A percentile compares a stretch with the other conserved stretches of the same genome.
phyloP scores from a whole-genome alignment of 2,888 invertebrate species.

The Anarsia innoxiella region DNA sequence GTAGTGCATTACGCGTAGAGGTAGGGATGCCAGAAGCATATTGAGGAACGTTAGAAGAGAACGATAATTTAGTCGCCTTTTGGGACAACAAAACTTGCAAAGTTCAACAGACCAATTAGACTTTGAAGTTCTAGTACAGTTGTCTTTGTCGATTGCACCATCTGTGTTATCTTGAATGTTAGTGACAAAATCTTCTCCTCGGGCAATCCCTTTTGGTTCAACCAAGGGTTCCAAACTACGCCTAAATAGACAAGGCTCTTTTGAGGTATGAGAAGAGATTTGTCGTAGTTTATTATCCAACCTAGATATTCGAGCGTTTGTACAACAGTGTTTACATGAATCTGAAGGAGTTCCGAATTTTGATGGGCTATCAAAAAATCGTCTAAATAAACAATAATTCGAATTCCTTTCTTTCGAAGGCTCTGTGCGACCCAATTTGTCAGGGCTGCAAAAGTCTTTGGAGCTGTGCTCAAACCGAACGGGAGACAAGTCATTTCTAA shows the following conservation, averaged over 20 bases:
- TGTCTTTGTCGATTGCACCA: conserved; percentile 2
- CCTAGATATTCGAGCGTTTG: conserved; percentile 4
- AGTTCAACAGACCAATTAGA: conserved; percentile 20
- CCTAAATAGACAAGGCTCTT: conserved; percentile 15
- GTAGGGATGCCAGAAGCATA: conserved; percentile 1
- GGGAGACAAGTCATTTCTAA: conserved; percentile 26
- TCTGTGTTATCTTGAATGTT: not conserved
- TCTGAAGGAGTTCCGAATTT: conserved; percentile 6
- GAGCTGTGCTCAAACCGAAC: no score
- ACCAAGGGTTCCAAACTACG: conserved; percentile 16
- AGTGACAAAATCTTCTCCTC: conserved; percentile 2
- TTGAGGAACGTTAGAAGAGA: conserved; percentile 15
- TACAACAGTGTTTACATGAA: conserved; percentile 12
- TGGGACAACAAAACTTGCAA: no score
- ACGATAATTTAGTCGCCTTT: conserved; percentile 22
- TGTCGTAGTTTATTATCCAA: no score
- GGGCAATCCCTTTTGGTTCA: conserved; percentile 16
- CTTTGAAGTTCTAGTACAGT: conserved; percentile 20
- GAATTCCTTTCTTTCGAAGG: conserved; percentile 13
- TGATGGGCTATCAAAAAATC: conserved; percentile 20
- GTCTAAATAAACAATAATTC: no score
- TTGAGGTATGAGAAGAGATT: no score
- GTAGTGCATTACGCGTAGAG: no score
- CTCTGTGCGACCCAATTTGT: no score
- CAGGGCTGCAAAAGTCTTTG: no score